Percentiles rank a stretch among this genome's conserved stretches.
Conservation (phyloP, 2,888 invertebrate species). For the Drosophila ochracea region DNA sequence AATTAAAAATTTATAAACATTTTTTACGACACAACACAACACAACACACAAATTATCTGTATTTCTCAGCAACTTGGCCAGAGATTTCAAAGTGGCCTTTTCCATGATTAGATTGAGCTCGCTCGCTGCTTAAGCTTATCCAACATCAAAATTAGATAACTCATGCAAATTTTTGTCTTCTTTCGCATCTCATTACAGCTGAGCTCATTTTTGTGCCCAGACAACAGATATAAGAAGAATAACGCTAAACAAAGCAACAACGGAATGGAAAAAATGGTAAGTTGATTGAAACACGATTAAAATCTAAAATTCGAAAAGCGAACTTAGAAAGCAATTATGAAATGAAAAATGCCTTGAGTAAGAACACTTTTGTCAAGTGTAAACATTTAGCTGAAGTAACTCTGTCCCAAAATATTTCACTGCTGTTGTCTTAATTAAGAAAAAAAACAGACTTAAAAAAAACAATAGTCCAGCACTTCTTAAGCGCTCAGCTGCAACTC, state of each 20-base stretch:
- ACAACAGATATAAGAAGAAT: conserved; percentile 17
- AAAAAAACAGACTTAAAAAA: background rate
- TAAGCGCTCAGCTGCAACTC: background rate
- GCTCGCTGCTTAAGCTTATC: conserved; percentile 19
- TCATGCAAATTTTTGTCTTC: conserved; percentile 38
- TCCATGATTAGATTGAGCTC: conserved; percentile 16
- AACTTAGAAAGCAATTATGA: background rate
- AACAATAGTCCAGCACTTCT: background rate
- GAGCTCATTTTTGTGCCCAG: conserved; percentile 19
- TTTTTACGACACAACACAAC: conserved; percentile 48
- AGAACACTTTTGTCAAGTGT: background rate
- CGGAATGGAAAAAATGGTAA: conserved; percentile 79
- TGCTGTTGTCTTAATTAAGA: conserved; percentile 30
- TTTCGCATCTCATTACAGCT: conserved; percentile 63
- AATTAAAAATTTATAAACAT: conserved; percentile 66
- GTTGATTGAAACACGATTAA: conserved; percentile 19
- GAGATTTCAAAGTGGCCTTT: conserved; percentile 17
- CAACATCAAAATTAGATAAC: conserved; percentile 36
- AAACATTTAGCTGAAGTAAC: background rate
- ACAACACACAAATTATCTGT: conserved; percentile 1
- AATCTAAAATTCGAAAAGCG: background rate
- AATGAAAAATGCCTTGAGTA: background rate
- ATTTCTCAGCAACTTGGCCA: background rate
- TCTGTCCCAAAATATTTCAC: background rate
- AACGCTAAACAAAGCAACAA: conserved; percentile 42